Evolutionary conservation across 2,888 invertebrate genomes (phyloP), one percentile per base, ranked within the genome.

Genomic region (Byasa hedistus): DNA sequence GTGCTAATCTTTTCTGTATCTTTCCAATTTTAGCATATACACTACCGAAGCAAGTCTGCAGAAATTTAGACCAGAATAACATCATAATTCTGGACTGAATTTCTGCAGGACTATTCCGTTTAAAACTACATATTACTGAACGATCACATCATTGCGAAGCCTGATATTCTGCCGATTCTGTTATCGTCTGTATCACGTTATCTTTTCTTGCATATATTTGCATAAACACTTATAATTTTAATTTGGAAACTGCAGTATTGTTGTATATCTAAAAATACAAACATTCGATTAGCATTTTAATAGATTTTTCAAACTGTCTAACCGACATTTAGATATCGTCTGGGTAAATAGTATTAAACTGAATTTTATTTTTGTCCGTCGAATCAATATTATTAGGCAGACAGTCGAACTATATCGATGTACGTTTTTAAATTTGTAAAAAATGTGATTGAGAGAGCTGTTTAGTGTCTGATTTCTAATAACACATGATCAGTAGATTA

Each of bases 271-370:
- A 15, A 7, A 24, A 58, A 58, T 54, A 56, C 51, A 63, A 62
- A 66, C 58, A 66, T 62, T 48, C n/a, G 48, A 66, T 63, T 66
- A 44, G 54, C 62, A 66, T 66, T 57, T 67, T 67, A 58, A 60
- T 59, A 60, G 56, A 57, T 59, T 48, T 55, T 56, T 56, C 57
- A 73, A 74, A 72, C 71, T 57, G 66, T 69, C 19, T 48, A 48
- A 48, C 48, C n/a, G 48, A 5, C n/a, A 70, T 56, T 64, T 68
- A 69, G 64, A 72, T 70, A 71, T 67, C 61, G 64, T 66, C 63
- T 68, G 69, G 65, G 68, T 70, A 70, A 73, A 73, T 70, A 69
- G 64, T 66, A 69, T 69, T 70, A 64, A 67, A 64, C 70, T 61
- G 66, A 68, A 70, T 69, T 69, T 59, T 69, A 66, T 66, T 58